Conservation (phyloP, 2,113 vertebrate genomes). For the Pteruthius melanotis region DNA sequence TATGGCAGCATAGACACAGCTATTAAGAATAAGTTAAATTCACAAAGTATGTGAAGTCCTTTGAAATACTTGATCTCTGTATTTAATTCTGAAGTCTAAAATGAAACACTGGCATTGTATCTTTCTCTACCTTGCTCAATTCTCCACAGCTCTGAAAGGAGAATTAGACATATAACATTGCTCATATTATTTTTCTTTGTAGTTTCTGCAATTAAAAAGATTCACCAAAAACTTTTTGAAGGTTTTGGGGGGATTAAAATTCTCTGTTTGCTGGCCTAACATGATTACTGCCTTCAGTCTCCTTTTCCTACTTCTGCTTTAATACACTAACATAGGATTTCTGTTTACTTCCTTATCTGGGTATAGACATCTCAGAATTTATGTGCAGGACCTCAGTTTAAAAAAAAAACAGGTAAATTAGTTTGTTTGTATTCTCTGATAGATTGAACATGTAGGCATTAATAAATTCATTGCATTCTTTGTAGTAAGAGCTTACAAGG, state of each 20-base stretch:
- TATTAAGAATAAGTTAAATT: constrained; percentile 30
- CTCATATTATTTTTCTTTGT: constrained; percentile 46
- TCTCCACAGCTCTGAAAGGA: constrained; percentile 41
- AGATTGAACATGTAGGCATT: neutral
- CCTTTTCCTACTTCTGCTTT: neutral
- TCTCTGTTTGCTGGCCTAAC: neutral
- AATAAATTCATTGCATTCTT: neutral
- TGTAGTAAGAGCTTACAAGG: neutral
- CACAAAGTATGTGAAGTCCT: neutral
- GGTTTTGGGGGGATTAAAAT: neutral
- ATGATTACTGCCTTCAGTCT: neutral
- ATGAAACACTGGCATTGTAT: neutral
- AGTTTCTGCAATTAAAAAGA: constrained; percentile 42
- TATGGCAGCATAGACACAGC: neutral
- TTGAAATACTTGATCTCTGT: constrained; percentile 44
- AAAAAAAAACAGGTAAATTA: neutral
- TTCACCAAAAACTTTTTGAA: constrained; percentile 4
- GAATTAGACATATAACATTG: constrained; percentile 27
- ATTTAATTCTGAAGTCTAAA: constrained; percentile 45
- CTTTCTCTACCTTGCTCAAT: constrained; percentile 6
- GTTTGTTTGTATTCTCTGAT: neutral
- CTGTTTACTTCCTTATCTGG: neutral
- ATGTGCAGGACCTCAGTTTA: neutral
- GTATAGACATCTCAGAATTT: neutral
- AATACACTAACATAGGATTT: neutral